phyloP scores from a whole-genome alignment of 2,888 invertebrate genomes.

The Gortyna flavago region DNA sequence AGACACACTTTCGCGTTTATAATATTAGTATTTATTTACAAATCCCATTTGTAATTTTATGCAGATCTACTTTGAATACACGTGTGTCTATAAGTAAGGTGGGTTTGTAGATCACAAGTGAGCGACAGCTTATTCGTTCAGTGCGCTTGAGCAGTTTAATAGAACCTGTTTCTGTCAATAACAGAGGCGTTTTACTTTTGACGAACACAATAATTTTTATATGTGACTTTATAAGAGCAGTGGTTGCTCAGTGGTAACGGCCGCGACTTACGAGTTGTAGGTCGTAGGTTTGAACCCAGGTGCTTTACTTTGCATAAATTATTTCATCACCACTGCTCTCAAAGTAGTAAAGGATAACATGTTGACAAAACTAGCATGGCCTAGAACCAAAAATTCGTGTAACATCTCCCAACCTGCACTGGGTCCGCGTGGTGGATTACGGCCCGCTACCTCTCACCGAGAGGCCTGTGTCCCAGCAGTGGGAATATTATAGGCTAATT shows the following conservation, averaged over 20 bases:
- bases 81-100: background rate
- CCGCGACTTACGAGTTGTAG: background rate
- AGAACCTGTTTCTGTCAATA: conserved; percentile 15
- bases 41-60: conserved; percentile 7
- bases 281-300: background rate
- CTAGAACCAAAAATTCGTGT: background rate
- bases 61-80: background rate
- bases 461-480: no score
- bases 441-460: background rate
- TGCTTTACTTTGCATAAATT: no score
- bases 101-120: conserved; percentile 15
- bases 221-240: background rate
- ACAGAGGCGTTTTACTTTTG: background rate
- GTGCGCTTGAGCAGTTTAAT: conserved; percentile 5
- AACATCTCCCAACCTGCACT: no score
- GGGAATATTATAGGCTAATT: no score
- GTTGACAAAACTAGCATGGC: background rate
- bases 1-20: no score
- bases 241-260: background rate
- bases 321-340: background rate
- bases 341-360: background rate
- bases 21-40: no score
- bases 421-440: background rate
- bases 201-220: background rate
- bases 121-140: conserved; percentile 13